phyloP scores from a whole-genome alignment of 2,888 invertebrate genomes.

The Lithophane socia region DNA sequence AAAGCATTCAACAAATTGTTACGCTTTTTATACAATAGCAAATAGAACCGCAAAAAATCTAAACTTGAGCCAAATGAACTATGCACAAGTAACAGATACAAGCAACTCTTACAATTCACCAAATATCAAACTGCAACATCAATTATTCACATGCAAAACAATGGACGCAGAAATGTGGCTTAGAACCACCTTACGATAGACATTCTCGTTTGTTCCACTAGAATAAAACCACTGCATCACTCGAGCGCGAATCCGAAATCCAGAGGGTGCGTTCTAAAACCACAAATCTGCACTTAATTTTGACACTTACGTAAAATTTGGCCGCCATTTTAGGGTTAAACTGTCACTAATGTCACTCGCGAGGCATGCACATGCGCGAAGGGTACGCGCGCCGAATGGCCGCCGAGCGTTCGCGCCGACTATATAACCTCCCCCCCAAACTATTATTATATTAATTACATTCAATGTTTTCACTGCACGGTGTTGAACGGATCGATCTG shows the following conservation, averaged over 20 bases:
- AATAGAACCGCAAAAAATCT: constrained; percentile 24
- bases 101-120: constrained; percentile 52
- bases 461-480: constrained; percentile 84
- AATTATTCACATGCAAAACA: constrained; percentile 77
- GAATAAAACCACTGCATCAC: constrained; percentile 66
- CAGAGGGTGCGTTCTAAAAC: constrained; percentile 84
- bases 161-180: constrained; percentile 84
- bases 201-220: constrained; percentile 55
- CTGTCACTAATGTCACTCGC: constrained; percentile 85
- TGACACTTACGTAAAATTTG: constrained; percentile 90
- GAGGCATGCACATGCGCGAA: constrained; percentile 84
- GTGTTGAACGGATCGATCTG: constrained; percentile 79
- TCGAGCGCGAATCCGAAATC: constrained; percentile 68
- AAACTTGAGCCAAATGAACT: constrained; percentile 17
- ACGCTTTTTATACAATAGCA: constrained; percentile 25
- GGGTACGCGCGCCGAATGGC: constrained; percentile 88
- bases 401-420: constrained; percentile 71
- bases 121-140: constrained; percentile 64
- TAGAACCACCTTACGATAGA: constrained; percentile 80
- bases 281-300: constrained; percentile 83
- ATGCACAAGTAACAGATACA: constrained; percentile 23
- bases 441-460: constrained; percentile 88
- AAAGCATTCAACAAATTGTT: constrained; percentile 29
- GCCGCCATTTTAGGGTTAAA: constrained; percentile 87
- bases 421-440: constrained; percentile 88